Evolutionary conservation across 2,113 vertebrate species (phyloP).

Genomic region (Galeopterus variegatus): DNA sequence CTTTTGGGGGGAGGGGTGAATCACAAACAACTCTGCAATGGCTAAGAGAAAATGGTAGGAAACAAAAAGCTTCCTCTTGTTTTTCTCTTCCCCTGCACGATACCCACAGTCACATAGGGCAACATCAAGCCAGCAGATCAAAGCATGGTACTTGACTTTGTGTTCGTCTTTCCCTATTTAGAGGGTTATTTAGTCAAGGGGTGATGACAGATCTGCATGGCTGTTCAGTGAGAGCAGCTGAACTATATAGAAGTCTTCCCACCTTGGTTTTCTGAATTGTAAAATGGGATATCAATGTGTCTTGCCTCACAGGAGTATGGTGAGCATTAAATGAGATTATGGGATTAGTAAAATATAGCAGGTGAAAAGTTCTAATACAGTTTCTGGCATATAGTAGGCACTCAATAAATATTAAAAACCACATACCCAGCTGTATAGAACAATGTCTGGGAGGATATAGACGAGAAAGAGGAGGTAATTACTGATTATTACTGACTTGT

Average conservation of each 20-base stretch:
- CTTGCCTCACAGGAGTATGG: neutral
- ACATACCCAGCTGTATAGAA: neutral
- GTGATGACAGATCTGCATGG: rapidly evolving
- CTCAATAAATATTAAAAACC: neutral
- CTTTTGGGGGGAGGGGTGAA: neutral
- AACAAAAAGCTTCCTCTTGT: neutral
- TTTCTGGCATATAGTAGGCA: neutral
- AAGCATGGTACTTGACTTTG: rapidly evolving
- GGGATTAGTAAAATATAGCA: neutral
- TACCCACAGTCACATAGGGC: neutral
- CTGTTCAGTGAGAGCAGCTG: neutral
- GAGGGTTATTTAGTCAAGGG: neutral
- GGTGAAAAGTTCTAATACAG: neutral
- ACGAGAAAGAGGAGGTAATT: neutral
- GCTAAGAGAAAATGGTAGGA: neutral
- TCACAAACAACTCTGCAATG: neutral
- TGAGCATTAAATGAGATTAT: slow-evolving; percentile 28
- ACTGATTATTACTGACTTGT: neutral
- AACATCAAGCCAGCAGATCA: neutral
- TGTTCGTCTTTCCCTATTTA: neutral
- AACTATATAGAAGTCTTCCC: rapidly evolving
- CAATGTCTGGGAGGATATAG: neutral
- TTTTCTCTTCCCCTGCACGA: neutral
- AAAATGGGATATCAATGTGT: neutral
- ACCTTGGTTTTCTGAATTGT: neutral